phyloP scores from a whole-genome alignment of 2,113 vertebrate species.

The Oryzias celebensis region DNA sequence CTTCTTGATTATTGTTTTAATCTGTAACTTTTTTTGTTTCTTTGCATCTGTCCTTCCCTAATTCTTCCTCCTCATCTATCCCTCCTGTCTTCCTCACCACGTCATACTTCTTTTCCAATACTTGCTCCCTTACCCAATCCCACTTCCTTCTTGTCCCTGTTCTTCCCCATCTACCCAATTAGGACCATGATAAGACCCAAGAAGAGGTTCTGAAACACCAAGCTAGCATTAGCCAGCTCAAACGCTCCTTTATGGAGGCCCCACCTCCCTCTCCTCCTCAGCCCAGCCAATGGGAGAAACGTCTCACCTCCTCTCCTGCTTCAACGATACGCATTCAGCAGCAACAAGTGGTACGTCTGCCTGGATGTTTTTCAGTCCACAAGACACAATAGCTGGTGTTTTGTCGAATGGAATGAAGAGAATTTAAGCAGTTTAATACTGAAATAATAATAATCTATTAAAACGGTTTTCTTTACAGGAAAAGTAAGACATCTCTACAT shows the following conservation, averaged over 20 bases:
- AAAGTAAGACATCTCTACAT: no score
- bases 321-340: slow-evolving; percentile 86
- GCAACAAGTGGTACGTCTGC: slow-evolving; percentile 92
- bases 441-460: no score
- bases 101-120: not conserved
- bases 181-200: slow-evolving; percentile 99
- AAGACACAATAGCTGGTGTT: not conserved
- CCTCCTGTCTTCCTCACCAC: slow-evolving; percentile 13
- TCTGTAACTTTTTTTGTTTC: no score
- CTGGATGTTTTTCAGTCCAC: slow-evolving; percentile 46
- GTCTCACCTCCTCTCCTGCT: slow-evolving; percentile 93
- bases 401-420: not conserved
- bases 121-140: slow-evolving; percentile 8
- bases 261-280: slow-evolving; percentile 90
- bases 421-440: not conserved
- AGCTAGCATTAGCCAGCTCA: slow-evolving; percentile 99
- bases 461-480: no score
- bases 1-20: not conserved
- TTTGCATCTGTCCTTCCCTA: not conserved
- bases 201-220: slow-evolving; percentile 99
- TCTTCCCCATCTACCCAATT: slow-evolving; percentile 30
- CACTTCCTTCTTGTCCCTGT: not conserved
- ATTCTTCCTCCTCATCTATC: not conserved
- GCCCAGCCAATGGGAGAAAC: slow-evolving; percentile 96
- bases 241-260: slow-evolving; percentile 99